A percentile compares a stretch with the other conserved stretches of the same genome.
These are phyloP conservation scores for Volucella inanis DNA, from an alignment of 2,888 invertebrate genomes.

Conservation along the genomic window DNA sequence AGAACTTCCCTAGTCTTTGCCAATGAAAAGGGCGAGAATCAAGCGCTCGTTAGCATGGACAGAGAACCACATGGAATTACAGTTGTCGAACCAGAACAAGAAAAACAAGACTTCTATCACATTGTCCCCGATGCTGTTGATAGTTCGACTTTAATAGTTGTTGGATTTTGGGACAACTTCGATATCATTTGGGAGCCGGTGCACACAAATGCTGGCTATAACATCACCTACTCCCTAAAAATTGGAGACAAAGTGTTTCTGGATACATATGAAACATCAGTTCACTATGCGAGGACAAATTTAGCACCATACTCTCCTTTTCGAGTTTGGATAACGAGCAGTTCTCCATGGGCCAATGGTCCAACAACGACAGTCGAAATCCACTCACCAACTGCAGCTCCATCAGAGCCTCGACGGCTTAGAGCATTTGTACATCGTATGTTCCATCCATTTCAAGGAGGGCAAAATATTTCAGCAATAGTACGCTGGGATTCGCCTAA, in stretches of 20 bases:
- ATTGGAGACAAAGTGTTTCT: constrained; percentile 81
- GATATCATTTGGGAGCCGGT: constrained; percentile 92
- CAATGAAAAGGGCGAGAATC: constrained; percentile 89
- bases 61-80: constrained; percentile 8
- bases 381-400: constrained; percentile 91
- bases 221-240: constrained; percentile 92
- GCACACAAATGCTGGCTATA: constrained; percentile 89
- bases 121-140: constrained; percentile 91
- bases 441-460: constrained; percentile 78
- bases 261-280: constrained; percentile 80
- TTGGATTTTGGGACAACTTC: constrained; percentile 90
- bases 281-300: constrained; percentile 83
- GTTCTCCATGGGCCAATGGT: constrained; percentile 93
- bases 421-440: constrained; percentile 88
- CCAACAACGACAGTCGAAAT: constrained; percentile 86
- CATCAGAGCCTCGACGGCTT: constrained; percentile 89
- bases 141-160: constrained; percentile 86
- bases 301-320: constrained; percentile 87
- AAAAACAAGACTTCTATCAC: constrained; percentile 85
- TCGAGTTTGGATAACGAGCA: constrained; percentile 90
- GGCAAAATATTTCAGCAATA: constrained; percentile 84
- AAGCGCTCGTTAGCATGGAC: constrained; percentile 84
- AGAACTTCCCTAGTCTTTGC: constrained; percentile 89
- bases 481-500: constrained; percentile 92
- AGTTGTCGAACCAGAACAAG: constrained; percentile 88